These are phyloP conservation scores for Sturmia bella DNA, from an alignment of 2,888 invertebrate genomes.

Conservation along the genomic window DNA sequence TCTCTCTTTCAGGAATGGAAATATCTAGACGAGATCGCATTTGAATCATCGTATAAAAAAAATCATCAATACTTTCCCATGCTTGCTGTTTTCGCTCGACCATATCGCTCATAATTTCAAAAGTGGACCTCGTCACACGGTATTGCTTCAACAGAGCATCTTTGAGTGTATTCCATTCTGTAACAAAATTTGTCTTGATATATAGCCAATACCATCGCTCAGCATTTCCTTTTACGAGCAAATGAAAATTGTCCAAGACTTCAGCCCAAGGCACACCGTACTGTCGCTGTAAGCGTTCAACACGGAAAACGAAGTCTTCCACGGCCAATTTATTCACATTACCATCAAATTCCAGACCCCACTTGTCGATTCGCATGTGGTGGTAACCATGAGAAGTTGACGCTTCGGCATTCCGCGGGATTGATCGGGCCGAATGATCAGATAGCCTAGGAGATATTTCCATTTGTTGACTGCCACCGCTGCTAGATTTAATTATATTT, in stretches of 20 bases:
- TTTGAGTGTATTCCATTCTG: neutral
- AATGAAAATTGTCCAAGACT: neutral
- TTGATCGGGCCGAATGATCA: neutral
- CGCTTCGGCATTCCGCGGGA: neutral
- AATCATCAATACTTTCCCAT: constrained; percentile 21
- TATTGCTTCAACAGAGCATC: neutral
- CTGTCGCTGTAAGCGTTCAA: neutral
- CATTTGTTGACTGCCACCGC: too few species aligned
- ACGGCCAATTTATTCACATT: neutral
- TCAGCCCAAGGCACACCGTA: neutral
- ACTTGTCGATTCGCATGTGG: neutral
- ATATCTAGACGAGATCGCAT: constrained; percentile 3
- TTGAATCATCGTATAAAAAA: constrained; percentile 13
- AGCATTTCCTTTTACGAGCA: neutral
- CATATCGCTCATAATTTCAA: constrained; percentile 7
- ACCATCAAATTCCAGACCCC: constrained; percentile 1
- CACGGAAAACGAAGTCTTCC: constrained; percentile 1
- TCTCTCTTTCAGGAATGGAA: constrained; percentile 26
- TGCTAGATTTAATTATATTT: neutral
- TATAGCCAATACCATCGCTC: constrained; percentile 10
- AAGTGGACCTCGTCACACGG: neutral
- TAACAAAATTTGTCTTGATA: neutral
- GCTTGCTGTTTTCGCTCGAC: neutral
- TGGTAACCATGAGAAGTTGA: neutral
- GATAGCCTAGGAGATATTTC: neutral